Evolutionary conservation across 2,113 vertebrate species (phyloP).

Genomic region (Cebus imitator): DNA sequence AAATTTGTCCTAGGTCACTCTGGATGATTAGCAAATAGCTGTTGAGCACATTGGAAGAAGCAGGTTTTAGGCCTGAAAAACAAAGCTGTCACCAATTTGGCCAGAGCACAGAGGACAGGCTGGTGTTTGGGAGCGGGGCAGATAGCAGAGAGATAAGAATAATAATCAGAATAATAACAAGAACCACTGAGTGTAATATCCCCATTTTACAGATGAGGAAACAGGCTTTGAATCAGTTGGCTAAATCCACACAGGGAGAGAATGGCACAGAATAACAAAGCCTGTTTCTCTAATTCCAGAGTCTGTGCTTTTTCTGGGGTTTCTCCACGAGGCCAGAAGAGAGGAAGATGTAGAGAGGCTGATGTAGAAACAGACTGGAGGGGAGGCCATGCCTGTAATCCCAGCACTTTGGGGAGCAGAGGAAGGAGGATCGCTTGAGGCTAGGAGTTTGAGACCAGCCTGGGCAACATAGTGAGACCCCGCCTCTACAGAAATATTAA

Average conservation of each 20-base stretch:
- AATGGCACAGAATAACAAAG: neutral
- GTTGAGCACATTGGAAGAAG: neutral
- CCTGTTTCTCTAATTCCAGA: neutral
- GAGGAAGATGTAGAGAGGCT: neutral
- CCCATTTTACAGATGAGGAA: neutral
- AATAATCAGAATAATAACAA: neutral
- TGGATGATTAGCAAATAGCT: neutral
- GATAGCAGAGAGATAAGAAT: neutral
- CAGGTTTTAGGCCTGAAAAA: slow-evolving; percentile 20
- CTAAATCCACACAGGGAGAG: neutral
- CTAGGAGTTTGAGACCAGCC: no score
- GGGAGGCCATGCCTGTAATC: no score
- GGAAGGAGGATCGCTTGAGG: no score
- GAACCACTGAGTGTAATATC: neutral
- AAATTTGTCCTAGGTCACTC: neutral
- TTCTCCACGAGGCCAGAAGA: neutral
- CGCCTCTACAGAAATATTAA: no score
- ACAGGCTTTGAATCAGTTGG: neutral
- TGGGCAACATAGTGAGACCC: no score
- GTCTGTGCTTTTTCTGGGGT: neutral
- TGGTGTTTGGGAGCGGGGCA: neutral
- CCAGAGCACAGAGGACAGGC: neutral
- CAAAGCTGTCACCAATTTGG: neutral
- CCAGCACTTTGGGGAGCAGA: no score
- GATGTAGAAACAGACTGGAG: neutral